These are phyloP conservation scores for Peromyscus californicus DNA, from an alignment of 2,113 vertebrate genomes.

Conservation along the genomic window DNA sequence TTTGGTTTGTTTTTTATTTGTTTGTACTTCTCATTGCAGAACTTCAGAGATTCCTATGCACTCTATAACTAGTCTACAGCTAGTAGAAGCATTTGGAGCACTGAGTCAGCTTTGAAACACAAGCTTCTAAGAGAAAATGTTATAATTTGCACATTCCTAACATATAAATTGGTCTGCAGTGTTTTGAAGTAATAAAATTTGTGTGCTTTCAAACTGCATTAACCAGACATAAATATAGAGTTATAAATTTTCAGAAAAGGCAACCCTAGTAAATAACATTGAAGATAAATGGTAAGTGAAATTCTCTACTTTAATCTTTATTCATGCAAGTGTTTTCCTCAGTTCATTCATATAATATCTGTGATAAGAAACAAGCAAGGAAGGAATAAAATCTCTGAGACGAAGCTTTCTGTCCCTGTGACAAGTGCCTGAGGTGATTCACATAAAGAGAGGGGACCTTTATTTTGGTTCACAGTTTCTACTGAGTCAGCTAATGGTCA, in stretches of 20 bases:
- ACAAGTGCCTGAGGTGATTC: not conserved
- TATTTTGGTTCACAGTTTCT: not conserved
- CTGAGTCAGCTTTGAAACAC: not conserved
- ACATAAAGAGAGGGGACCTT: not conserved
- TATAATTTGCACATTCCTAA: not conserved
- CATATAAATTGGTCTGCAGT: not conserved
- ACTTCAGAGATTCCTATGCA: not conserved
- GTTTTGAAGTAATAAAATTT: conserved; percentile 9
- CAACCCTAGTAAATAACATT: not conserved
- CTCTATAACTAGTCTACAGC: not conserved
- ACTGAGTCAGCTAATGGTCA: not conserved
- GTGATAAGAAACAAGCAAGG: not conserved
- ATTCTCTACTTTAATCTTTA: not conserved
- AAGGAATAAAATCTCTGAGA: not conserved
- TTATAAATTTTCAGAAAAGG: conserved; percentile 22
- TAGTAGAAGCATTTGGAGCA: not conserved
- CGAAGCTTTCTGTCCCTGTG: not conserved
- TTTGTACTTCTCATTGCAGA: not conserved
- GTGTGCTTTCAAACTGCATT: conserved; percentile 12
- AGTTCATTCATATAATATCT: not conserved
- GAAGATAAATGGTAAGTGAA: not conserved
- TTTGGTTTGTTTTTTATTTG: too few species aligned
- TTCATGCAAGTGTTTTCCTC: not conserved
- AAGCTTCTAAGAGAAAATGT: conserved; percentile 30
- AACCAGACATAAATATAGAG: conserved; percentile 33